Evolutionary conservation across 2,113 vertebrate genomes (phyloP), one percentile per base, ranked within the genome.

Genomic region (Rhabdomys dilectus): DNA sequence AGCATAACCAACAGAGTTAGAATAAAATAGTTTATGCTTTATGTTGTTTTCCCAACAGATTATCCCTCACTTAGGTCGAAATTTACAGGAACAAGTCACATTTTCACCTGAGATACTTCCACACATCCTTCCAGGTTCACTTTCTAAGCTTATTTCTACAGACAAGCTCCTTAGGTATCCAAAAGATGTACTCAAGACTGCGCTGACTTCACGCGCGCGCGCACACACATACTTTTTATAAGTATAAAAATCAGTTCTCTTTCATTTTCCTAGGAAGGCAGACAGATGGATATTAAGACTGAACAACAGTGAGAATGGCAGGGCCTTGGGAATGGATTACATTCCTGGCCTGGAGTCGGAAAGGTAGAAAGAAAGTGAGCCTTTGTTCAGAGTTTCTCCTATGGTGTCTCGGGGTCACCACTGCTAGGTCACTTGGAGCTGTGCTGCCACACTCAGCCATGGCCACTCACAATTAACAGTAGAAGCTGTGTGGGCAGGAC

Each of bases 231-330:
- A 10, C 19, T 5, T 77, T 78, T 34, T 16, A 9, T 64, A 29
- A 9, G 90, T 76, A 96, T 96, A 97, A 97, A 95, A 87, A 66
- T 48, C 88, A 91, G 31, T 36, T 78, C 21, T 64, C 77, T 45
- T 97, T 76, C 62, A 88, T 36, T 96, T 80, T 62, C 78, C 56
- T 96, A 96, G 85, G 97, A 97, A 97, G 91, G 89, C 4, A 94
- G 94, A 97, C 95, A 60, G 58, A 60, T 7, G 97, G 51, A 22
- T 12, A 7, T 85, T 96, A 91, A 96, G 45, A 94, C 93, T 98
- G 81, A 98, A 96, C 97, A 97, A 98, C 95, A 97, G 78, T 97
- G 98, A 97, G 98, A 98, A 97, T 93, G 86, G 80, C 70, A 56
- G 89, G 97, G 96, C 94, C 86, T 97, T 97, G 80, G 62, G 84